Percentiles rank a stretch among this genome's conserved stretches.
These are phyloP conservation scores for Monomorium pharaonis DNA, from an alignment of 1,140 invertebrate genomes.

Conservation along the genomic window DNA sequence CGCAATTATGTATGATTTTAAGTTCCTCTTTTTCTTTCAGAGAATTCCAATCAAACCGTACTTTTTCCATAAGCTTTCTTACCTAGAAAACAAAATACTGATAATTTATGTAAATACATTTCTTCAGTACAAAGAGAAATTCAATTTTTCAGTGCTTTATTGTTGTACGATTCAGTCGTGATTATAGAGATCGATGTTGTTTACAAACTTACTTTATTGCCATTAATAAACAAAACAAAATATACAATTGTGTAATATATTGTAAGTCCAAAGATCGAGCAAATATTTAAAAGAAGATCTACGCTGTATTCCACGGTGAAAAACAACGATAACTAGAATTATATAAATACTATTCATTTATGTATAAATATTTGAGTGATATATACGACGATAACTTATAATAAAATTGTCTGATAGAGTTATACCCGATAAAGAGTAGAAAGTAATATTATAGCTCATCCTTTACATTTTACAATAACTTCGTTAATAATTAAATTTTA, in stretches of 20 bases:
- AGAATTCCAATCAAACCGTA: slow-evolving; percentile 5
- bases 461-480: no score
- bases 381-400: background rate
- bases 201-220: slow-evolving; percentile 27
- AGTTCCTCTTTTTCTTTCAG: slow-evolving; percentile 35
- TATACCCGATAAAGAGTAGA: background rate
- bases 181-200: background rate
- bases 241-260: background rate
- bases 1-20: slow-evolving; percentile 8
- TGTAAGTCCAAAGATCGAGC: background rate
- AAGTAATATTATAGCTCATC: no score
- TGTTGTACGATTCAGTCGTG: background rate
- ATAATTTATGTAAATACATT: background rate
- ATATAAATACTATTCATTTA: background rate
- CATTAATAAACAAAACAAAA: background rate
- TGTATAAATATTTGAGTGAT: background rate
- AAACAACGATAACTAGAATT: slow-evolving; percentile 32
- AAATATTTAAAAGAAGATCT: slow-evolving; percentile 5
- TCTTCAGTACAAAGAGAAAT: background rate
- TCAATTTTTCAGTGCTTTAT: background rate
- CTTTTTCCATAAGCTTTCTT: slow-evolving; percentile 16
- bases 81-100: background rate
- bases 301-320: background rate
- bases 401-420: no score
- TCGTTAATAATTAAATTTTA: no score